phyloP scores from a whole-genome alignment of 2,888 invertebrate species.

The Eugnorisma glareosa region DNA sequence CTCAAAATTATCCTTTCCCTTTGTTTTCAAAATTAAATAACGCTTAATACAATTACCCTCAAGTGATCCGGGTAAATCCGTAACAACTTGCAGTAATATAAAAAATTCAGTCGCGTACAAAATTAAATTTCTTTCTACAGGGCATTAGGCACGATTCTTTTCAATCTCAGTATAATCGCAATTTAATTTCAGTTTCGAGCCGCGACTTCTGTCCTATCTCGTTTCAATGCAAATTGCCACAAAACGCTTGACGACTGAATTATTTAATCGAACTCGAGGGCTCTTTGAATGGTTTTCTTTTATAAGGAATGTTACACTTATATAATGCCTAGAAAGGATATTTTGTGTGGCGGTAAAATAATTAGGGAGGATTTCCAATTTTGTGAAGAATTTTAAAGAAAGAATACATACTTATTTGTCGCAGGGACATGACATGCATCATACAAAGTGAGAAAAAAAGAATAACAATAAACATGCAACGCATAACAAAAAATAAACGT shows the following conservation, averaged over 20 bases:
- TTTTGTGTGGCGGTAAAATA: conserved; percentile 9
- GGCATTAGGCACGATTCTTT: conserved; percentile 76
- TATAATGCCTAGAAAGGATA: conserved; percentile 17
- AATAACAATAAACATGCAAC: no score
- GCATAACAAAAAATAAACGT: no score
- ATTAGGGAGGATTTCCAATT: background rate
- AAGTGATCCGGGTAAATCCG: conserved; percentile 44
- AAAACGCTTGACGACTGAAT: conserved; percentile 78
- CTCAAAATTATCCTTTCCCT: background rate
- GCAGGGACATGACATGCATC: no score
- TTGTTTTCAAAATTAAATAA: conserved; percentile 12
- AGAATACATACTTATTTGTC: no score
- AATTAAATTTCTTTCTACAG: conserved; percentile 77
- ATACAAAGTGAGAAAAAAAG: no score
- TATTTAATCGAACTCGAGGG: conserved; percentile 74
- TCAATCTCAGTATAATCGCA: conserved; percentile 79
- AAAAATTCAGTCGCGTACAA: conserved; percentile 74
- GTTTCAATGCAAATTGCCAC: conserved; percentile 83
- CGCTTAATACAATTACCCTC: conserved; percentile 1
- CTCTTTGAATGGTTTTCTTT: conserved; percentile 59
- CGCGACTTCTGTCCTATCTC: conserved; percentile 79
- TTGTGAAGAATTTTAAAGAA: background rate
- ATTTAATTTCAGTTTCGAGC: conserved; percentile 80
- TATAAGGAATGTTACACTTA: conserved; percentile 39
- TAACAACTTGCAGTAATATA: conserved; percentile 50